A percentile compares a stretch with the other conserved stretches of the same genome.
These are phyloP conservation scores for Zaprionus capensis DNA, from an alignment of 1,140 invertebrate genomes.

Conservation along the genomic window DNA sequence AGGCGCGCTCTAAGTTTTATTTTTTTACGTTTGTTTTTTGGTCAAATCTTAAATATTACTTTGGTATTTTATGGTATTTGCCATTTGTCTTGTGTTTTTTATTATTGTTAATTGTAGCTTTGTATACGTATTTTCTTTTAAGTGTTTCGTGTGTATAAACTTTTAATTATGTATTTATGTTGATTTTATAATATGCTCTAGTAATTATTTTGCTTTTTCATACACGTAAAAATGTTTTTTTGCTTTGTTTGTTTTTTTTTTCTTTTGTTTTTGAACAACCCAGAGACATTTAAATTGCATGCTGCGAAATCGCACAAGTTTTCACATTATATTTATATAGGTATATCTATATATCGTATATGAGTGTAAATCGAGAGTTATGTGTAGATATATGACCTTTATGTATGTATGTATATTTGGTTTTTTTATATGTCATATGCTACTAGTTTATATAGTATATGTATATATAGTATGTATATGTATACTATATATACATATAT, in stretches of 20 bases:
- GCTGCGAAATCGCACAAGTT: conserved; percentile 31
- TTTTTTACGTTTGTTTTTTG: conserved; percentile 37
- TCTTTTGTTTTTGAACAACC: conserved; percentile 42
- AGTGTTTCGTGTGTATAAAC: conserved; percentile 16
- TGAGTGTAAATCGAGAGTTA: conserved; percentile 31
- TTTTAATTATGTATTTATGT: conserved; percentile 19
- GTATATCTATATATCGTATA: conserved; percentile 8
- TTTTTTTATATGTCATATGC: conserved; percentile 23
- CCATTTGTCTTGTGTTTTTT: conserved; percentile 20
- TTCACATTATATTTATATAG: conserved; percentile 13
- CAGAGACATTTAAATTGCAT: conserved; percentile 52
- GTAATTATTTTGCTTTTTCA: conserved; percentile 40
- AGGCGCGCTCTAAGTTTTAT: conserved; percentile 54
- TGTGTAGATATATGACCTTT: conserved; percentile 20
- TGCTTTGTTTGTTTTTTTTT: conserved; percentile 23
- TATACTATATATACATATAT: conserved; percentile 18
- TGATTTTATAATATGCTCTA: conserved; percentile 44
- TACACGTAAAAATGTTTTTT: conserved; percentile 63
- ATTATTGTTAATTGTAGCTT: conserved; percentile 58
- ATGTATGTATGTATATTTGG: conserved; percentile 19
- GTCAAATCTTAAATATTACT: conserved; percentile 71
- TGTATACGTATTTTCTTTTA: conserved; percentile 50
- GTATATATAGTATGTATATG: conserved; percentile 17
- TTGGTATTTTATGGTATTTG: conserved; percentile 39
- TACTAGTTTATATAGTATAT: conserved; percentile 24